phyloP scores from a whole-genome alignment of 2,113 vertebrate species.

The Elachura formosa region DNA sequence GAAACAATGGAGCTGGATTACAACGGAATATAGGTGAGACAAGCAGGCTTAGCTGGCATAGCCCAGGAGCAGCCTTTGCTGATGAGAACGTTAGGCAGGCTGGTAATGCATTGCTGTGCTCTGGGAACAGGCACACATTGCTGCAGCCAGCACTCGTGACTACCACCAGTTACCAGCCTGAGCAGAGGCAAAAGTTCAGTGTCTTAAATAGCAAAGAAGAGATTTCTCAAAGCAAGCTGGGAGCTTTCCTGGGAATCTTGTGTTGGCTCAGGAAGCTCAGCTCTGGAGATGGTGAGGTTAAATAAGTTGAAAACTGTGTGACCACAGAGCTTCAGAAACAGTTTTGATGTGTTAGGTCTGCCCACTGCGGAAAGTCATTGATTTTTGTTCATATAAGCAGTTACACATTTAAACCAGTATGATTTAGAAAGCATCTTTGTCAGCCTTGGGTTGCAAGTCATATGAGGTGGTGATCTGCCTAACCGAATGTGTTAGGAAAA shows the following conservation, averaged over 20 bases:
- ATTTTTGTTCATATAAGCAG: neutral
- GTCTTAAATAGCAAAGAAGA: neutral
- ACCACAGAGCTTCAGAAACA: neutral
- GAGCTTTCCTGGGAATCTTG: neutral
- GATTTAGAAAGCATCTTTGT: neutral
- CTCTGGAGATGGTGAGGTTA: neutral
- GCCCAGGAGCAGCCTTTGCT: neutral
- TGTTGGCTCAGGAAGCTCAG: neutral
- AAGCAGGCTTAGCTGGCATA: neutral
- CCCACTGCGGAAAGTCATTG: neutral
- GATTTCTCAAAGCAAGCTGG: neutral
- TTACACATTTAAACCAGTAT: neutral
- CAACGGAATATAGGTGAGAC: neutral
- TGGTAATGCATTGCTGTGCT: neutral
- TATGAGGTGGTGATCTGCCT: neutral
- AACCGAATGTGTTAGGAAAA: neutral
- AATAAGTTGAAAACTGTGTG: neutral
- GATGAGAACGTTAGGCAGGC: neutral
- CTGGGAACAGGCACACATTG: neutral
- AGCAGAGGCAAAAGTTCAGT: neutral
- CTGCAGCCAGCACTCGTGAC: neutral
- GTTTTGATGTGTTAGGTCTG: neutral
- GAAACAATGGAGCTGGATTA: neutral
- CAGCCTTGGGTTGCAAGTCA: neutral
- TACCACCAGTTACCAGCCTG: neutral